A percentile compares a stretch with the other conserved stretches of the same genome.
Conservation (phyloP, 2,888 invertebrate species). For the Rhyacophila evoluta region DNA sequence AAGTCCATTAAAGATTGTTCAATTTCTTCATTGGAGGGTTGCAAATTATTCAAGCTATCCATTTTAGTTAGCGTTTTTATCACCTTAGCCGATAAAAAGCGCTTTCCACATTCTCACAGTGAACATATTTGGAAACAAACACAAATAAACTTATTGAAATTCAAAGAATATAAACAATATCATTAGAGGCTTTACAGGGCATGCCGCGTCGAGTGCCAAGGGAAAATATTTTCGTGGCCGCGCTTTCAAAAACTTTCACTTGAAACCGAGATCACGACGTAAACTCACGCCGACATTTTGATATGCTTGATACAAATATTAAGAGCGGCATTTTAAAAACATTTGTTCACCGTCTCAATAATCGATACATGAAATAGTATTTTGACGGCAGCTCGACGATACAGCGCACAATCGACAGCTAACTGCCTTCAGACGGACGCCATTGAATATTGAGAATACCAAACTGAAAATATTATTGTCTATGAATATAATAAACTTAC, state of each 20-base stretch:
- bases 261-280: neutral
- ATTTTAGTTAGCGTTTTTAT: conserved; percentile 56
- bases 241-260: conserved; percentile 49
- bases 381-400: conserved; percentile 31
- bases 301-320: neutral
- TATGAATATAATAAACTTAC: no score
- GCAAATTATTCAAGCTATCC: conserved; percentile 64
- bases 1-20: conserved; percentile 68
- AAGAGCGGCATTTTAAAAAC: conserved; percentile 12
- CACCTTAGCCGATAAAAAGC: neutral
- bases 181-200: conserved; percentile 39
- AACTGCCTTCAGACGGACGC: conserved; percentile 33
- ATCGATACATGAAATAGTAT: conserved; percentile 13
- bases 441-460: conserved; percentile 36
- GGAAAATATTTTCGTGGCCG: conserved; percentile 45
- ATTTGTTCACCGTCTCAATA: conserved; percentile 27
- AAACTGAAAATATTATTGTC: conserved; percentile 23
- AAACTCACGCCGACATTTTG: neutral
- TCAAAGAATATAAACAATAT: conserved; percentile 28
- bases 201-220: conserved; percentile 42
- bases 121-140: neutral
- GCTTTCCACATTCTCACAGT: neutral
- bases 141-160: neutral
- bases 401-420: conserved; percentile 40
- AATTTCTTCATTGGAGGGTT: conserved; percentile 65